Evolutionary conservation across 2,113 vertebrate genomes (phyloP), one percentile per base, ranked within the genome.

Genomic region (Pseudorhombus dupliciocellatus): DNA sequence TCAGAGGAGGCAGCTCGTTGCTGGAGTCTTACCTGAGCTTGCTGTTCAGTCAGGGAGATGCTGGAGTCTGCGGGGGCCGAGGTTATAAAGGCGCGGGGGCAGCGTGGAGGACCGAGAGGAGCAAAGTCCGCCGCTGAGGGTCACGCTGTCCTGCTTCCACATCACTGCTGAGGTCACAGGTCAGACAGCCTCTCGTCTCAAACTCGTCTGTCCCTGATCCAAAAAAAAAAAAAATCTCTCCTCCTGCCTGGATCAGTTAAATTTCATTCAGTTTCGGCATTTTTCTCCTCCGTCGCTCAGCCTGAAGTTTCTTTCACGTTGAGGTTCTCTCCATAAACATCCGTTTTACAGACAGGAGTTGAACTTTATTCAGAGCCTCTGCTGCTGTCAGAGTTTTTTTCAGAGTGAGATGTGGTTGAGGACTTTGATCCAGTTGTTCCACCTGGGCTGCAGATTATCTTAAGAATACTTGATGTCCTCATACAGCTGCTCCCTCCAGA

Each of bases 111-210:
- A 70, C 16, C 11, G 31, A 21, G n/a, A 18, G 65, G 79, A 59
- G 64, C 75, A 86, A 92, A 92, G 90, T 89, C 76, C 91, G 88
- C 55, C 46, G 1, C 52, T 42, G 34, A 68, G 44, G 82, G 84
- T 24, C 59, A 30, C 51, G 87, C 72, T 89, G 87, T 88, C 16
- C 44, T 37, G 52, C 68, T 37, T 74, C 76, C 81, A 86, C 83
- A 87, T 87, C n/a, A 58, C 30, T 6, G n/a, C 54, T 28, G n/a
- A 21, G 50, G n/a, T 9, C 50, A 22, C 6, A 52, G 50, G 50
- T 22, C 50, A 48, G 4, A 50, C 50, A 8, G 18, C 21, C 7
- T 52, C 50, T 14, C 16, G 4, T 44, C 42, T 18, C 6, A 4
- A 16, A 20, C 31, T 10, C 8, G 34, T 37, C 11, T 37, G 34